phyloP scores from a whole-genome alignment of 2,113 vertebrate genomes.

The Motacilla alba region DNA sequence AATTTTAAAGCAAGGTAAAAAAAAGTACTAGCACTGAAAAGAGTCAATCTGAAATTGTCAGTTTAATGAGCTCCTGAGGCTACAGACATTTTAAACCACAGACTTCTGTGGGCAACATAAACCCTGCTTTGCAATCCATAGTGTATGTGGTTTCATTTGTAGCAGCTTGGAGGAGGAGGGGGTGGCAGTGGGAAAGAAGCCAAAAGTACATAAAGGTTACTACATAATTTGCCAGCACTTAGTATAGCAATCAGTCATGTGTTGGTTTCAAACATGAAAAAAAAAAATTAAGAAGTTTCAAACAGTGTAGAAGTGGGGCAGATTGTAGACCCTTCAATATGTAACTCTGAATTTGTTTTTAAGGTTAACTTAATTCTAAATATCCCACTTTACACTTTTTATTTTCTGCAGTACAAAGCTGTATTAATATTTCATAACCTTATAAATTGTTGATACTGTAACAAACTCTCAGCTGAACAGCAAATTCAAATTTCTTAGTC shows the following conservation, averaged over 20 bases:
- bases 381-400: not conserved
- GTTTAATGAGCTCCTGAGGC: not conserved
- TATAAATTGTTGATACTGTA: not conserved
- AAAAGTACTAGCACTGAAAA: not conserved
- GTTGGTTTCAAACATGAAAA: not conserved
- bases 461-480: not conserved
- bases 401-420: not conserved
- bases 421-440: not conserved
- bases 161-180: not conserved
- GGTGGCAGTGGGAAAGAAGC: not conserved
- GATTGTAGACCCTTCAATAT: not conserved
- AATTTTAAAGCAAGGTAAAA: not conserved
- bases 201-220: not conserved
- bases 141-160: not conserved
- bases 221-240: not conserved
- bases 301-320: not conserved
- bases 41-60: not conserved
- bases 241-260: not conserved
- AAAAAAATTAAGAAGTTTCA: not conserved
- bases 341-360: not conserved
- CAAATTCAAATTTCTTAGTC: not conserved
- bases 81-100: not conserved
- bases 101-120: not conserved
- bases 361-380: not conserved
- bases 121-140: not conserved